Conservation (phyloP, 2,113 vertebrate genomes). For the Pomatorhinus ruficollis region DNA sequence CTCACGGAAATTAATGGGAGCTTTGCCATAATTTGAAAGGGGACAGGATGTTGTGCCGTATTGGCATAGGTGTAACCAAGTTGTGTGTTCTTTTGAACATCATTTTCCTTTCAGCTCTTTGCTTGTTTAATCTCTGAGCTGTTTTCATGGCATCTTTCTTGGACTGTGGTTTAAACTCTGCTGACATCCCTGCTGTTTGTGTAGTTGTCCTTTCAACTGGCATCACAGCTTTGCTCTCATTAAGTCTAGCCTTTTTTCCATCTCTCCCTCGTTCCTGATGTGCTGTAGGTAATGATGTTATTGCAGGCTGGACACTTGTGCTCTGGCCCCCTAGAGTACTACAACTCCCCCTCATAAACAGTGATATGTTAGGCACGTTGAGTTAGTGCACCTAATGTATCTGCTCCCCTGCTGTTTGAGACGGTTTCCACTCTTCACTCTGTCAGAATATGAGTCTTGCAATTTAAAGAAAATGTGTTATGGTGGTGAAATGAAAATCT, state of each 20-base stretch:
- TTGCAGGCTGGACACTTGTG: not conserved
- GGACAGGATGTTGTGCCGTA: constrained; percentile 50
- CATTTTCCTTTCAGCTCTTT: not conserved
- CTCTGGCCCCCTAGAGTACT: not conserved
- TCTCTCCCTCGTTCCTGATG: not conserved
- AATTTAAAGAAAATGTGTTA: not conserved
- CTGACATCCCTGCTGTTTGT: constrained; percentile 14
- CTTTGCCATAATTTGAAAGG: constrained; percentile 43
- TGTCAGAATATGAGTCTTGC: not conserved
- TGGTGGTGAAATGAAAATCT: not conserved
- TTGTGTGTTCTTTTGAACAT: constrained; percentile 11
- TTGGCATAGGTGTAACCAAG: constrained; percentile 41
- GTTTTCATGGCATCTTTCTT: not conserved
- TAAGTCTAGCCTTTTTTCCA: not conserved
- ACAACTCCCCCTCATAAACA: not conserved
- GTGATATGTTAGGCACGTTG: not conserved
- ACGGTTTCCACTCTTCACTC: not conserved
- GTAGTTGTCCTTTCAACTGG: not conserved
- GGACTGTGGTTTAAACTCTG: not conserved
- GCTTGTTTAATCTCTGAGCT: not conserved
- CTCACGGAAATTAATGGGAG: constrained; percentile 53
- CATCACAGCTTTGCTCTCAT: constrained; percentile 10
- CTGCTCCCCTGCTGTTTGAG: not conserved
- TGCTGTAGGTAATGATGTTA: not conserved
- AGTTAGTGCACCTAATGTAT: not conserved